These are phyloP conservation scores for Lepetodrilus schrolli DNA, from an alignment of 2,888 invertebrate species.

Conservation along the genomic window DNA sequence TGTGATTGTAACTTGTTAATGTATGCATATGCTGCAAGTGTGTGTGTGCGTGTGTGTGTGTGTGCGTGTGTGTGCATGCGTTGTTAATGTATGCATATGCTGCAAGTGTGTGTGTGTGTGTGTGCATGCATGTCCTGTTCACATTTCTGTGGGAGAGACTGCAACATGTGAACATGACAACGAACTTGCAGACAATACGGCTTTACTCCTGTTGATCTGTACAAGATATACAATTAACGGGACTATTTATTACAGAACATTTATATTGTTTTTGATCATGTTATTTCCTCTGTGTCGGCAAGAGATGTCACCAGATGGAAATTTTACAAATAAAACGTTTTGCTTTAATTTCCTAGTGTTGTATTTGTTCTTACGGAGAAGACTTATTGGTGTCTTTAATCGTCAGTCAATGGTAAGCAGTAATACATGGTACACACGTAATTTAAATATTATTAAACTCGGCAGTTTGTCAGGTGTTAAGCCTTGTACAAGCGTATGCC, in stretches of 20 bases:
- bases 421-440: neutral
- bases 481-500: no score
- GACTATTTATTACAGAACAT: neutral
- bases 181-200: constrained; percentile 8
- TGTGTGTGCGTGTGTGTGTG: no score
- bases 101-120: neutral
- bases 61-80: no score
- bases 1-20: no score
- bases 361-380: neutral
- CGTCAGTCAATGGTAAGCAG: neutral
- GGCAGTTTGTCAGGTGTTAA: no score
- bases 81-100: neutral
- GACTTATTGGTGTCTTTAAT: neutral
- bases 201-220: constrained; percentile 23
- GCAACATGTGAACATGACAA: constrained; percentile 36
- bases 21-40: no score
- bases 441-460: no score
- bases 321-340: constrained; percentile 23
- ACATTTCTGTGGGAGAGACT: constrained; percentile 37
- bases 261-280: constrained; percentile 9
- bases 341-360: neutral
- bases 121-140: neutral
- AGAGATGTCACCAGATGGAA: constrained; percentile 22
- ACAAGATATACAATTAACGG: constrained; percentile 10
- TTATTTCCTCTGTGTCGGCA: constrained; percentile 22